Evolutionary conservation across 2,797 vertebrate genomes (phyloP).

Genomic region (Cygnus olor): DNA sequence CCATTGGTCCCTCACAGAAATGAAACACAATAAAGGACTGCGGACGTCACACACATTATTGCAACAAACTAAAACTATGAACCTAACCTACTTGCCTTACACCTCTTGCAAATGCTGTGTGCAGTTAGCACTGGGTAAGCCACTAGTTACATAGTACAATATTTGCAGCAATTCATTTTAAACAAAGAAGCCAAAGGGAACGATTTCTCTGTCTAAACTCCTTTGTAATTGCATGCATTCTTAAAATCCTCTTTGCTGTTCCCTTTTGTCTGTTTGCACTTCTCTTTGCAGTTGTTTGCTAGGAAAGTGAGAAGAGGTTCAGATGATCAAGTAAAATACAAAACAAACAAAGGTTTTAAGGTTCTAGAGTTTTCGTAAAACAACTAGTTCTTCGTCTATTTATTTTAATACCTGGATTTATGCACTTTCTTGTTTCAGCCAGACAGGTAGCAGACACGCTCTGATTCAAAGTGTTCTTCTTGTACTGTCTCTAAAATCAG

Average conservation of each 20-base stretch:
- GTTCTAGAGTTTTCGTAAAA: conserved; percentile 34
- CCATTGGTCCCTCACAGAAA: not conserved
- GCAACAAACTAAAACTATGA: not conserved
- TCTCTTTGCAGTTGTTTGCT: conserved; percentile 19
- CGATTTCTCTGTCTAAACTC: not conserved
- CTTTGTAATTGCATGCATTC: not conserved
- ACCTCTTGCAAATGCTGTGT: not conserved
- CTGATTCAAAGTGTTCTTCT: conserved; percentile 5
- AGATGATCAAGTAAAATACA: not conserved
- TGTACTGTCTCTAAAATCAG: conserved; percentile 5
- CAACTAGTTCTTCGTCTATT: not conserved
- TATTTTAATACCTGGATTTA: conserved; percentile 43
- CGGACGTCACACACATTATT: rapidly evolving
- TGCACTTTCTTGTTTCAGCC: not conserved
- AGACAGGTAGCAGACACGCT: not conserved
- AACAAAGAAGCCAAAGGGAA: not conserved
- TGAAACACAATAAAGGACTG: not conserved
- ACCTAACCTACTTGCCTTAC: not conserved
- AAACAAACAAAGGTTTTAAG: conserved; percentile 45
- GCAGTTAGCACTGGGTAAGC: not conserved
- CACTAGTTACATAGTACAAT: not conserved
- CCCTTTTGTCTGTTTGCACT: conserved; percentile 46
- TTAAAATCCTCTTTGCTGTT: conserved; percentile 42
- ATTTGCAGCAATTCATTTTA: not conserved
- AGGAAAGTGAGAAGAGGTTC: not conserved